phyloP scores from a whole-genome alignment of 2,888 invertebrate genomes.

The Terebella lapidaria region DNA sequence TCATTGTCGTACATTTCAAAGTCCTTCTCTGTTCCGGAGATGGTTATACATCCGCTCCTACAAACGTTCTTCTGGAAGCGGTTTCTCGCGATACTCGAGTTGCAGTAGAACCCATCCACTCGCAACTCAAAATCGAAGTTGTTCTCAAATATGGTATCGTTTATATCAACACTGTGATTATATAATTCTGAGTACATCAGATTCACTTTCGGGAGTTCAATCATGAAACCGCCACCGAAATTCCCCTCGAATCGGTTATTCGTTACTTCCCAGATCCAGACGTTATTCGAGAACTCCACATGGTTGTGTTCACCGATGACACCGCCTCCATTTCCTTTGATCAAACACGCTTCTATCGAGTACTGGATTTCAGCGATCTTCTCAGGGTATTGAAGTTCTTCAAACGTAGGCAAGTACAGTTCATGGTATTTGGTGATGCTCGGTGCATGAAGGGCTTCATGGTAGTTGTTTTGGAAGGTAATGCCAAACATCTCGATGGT shows the following conservation, averaged over 20 bases:
- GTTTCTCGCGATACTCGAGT: slow-evolving; percentile 80
- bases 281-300: slow-evolving; percentile 89
- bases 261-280: slow-evolving; percentile 89
- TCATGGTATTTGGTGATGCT: slow-evolving; percentile 51
- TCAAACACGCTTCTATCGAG: slow-evolving; percentile 72
- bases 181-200: slow-evolving; percentile 23
- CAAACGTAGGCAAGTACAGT: slow-evolving; percentile 46
- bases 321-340: slow-evolving; percentile 72
- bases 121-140: slow-evolving; percentile 80
- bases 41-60: slow-evolving; percentile 55
- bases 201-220: slow-evolving; percentile 80
- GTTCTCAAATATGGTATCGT: slow-evolving; percentile 79
- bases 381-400: slow-evolving; percentile 37
- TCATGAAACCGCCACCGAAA: slow-evolving; percentile 76
- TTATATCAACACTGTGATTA: slow-evolving; percentile 75
- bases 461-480: slow-evolving; percentile 30
- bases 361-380: slow-evolving; percentile 87
- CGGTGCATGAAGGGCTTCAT: slow-evolving; percentile 48
- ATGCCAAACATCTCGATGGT: slow-evolving; percentile 35
- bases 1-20: slow-evolving; percentile 76
- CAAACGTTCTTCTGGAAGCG: slow-evolving; percentile 81
- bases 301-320: slow-evolving; percentile 86
- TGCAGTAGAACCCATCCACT: slow-evolving; percentile 89
- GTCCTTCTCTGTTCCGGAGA: slow-evolving; percentile 90
- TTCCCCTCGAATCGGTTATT: slow-evolving; percentile 84